These are phyloP conservation scores for Rhabdornis inornatus DNA, from an alignment of 2,113 vertebrate species.

Conservation along the genomic window DNA sequence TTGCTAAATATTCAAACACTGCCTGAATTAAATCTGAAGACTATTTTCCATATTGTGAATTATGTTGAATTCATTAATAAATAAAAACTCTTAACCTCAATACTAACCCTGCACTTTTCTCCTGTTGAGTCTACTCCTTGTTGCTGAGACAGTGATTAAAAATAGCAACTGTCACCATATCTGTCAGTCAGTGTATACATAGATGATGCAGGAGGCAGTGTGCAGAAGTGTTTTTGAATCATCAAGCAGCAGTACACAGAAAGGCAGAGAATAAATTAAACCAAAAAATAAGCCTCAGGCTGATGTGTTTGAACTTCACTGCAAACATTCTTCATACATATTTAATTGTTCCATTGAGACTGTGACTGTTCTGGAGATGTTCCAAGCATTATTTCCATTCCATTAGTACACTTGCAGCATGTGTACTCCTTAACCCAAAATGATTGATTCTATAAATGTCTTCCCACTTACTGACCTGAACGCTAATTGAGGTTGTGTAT, in stretches of 20 bases:
- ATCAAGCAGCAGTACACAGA: conserved; percentile 48
- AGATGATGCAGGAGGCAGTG: background rate
- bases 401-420: conserved; percentile 73
- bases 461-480: conserved; percentile 73
- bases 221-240: conserved; percentile 35
- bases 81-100: conserved; percentile 8
- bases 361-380: conserved; percentile 67
- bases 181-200: conserved; percentile 38
- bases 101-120: background rate
- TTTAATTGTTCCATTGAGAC: conserved; percentile 77
- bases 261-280: conserved; percentile 76
- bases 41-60: background rate
- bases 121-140: background rate
- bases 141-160: conserved; percentile 53
- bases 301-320: conserved; percentile 75
- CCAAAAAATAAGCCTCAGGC: conserved; percentile 68
- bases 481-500: conserved; percentile 72
- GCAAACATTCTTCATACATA: conserved; percentile 78
- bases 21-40: conserved; percentile 15
- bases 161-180: conserved; percentile 52
- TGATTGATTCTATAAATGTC: conserved; percentile 78
- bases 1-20: background rate
- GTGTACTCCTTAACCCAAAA: conserved; percentile 73
- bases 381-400: conserved; percentile 79
- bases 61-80: conserved; percentile 30